Base-by-base conservation (phyloP, 2,888 invertebrate genomes). In the Branchipolynoe longqiensis region DNA sequence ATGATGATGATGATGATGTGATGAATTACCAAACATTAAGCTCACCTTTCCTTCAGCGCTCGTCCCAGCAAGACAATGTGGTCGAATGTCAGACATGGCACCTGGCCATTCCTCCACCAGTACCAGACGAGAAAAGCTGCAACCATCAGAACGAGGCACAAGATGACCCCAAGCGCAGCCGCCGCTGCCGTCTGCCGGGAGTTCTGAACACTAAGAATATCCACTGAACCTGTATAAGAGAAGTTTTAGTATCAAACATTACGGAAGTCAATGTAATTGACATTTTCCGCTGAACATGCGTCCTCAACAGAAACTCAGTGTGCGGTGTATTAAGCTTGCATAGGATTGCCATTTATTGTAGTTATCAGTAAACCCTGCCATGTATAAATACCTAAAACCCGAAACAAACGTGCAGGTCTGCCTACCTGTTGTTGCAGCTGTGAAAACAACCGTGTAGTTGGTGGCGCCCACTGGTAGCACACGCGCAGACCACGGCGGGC, bases 181-280 rank as follows among this genome's bases (percentile, higher is more conserved):
- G 48, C 41, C 48, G 48, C 78, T 54, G 54, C 48, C 78, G 78
- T 78, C 78, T 78, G 78, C 31, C 41, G 41, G 41, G 54, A 48
- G 1, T 6, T 6, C 6, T 36, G 1, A 33, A 38, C 12, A 69
- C 69, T 36, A 1, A 8, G 22, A 22, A 12, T n/a, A 1, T 38
- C 38, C 36, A 69, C 3, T 1, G 69, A 33, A 3, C 69, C 69
- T 69, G 38, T 31, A 64, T 33, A 8, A n/a, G n/a, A 4, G 25
- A 58, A 12, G 48, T 8, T 18, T 12, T 12, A 48, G 48, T 8
- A 48, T 12, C 48, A n/a, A n/a, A n/a, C n/a, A n/a, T n/a, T n/a
- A n/a, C n/a, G n/a, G n/a, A n/a, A n/a, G n/a, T n/a, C n/a, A n/a
- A n/a, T n/a, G n/a, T n/a, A n/a, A n/a, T n/a, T n/a, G n/a, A n/a